Evolutionary conservation across 2,113 vertebrate genomes (phyloP).

Genomic region (Catagonus wagneri): DNA sequence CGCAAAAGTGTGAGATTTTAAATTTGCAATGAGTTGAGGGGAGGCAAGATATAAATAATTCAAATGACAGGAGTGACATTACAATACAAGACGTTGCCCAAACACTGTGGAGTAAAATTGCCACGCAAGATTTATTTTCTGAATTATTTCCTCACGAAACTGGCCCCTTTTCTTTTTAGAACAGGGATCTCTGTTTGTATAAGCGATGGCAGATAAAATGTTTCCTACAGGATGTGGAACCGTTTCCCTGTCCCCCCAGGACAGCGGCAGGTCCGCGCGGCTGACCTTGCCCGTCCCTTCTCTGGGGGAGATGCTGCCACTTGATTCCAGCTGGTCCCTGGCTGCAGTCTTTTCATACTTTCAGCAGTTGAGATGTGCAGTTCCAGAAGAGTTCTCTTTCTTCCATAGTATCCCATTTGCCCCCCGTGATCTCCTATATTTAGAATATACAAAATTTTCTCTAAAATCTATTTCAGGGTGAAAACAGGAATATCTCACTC

Average conservation of each 20-base stretch:
- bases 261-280: neutral
- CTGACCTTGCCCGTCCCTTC: neutral
- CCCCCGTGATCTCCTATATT: neutral
- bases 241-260: neutral
- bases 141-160: neutral
- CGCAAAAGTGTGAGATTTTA: neutral
- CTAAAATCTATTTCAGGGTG: neutral
- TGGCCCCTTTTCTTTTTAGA: neutral
- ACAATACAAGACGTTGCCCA: neutral
- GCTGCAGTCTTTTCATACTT: too few relatives aligned
- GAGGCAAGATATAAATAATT: neutral
- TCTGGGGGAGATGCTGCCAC: neutral
- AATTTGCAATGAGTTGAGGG: neutral
- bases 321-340: neutral
- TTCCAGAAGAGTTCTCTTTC: neutral
- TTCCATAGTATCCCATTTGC: fast-evolving
- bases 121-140: neutral
- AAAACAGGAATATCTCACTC: neutral
- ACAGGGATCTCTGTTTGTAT: neutral
- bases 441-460: neutral
- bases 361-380: neutral
- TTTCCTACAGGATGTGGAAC: too few relatives aligned
- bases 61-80: neutral
- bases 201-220: neutral
- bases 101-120: neutral